Conservation (phyloP, 2,797 vertebrate species). For the Peromyscus nudipes region DNA sequence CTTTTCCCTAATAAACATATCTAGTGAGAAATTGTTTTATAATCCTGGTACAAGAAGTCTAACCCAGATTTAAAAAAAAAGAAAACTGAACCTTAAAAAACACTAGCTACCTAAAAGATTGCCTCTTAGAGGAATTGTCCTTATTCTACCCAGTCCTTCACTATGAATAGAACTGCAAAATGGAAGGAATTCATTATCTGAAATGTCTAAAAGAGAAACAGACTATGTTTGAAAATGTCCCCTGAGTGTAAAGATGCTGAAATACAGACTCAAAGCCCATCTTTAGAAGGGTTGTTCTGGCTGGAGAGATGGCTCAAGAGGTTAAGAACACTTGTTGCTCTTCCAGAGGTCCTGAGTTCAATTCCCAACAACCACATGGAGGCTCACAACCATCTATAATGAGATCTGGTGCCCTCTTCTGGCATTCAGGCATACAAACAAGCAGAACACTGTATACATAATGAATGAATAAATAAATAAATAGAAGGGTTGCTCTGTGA, state of each 20-base stretch:
- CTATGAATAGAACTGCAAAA: neutral
- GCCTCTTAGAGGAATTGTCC: neutral
- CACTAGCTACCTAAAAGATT: conserved; percentile 8
- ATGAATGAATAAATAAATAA: no score
- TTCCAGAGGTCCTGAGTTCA: no score
- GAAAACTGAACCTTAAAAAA: neutral
- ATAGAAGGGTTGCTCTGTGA: neutral
- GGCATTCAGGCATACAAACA: no score
- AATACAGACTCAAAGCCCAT: neutral
- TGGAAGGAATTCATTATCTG: neutral
- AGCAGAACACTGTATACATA: no score
- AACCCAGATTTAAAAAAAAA: neutral
- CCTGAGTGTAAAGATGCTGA: neutral
- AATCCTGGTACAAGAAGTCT: neutral
- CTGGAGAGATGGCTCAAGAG: no score
- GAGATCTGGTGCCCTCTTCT: no score
- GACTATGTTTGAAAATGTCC: neutral
- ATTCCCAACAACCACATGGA: no score
- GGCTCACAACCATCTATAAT: no score
- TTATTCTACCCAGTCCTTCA: neutral
- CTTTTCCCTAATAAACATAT: neutral
- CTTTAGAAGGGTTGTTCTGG: neutral
- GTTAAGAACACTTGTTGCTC: no score
- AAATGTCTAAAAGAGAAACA: conserved; percentile 31
- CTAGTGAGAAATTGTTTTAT: neutral